These are phyloP conservation scores for Lasioglossum zephyrum DNA, from an alignment of 2,888 invertebrate genomes.

Conservation along the genomic window DNA sequence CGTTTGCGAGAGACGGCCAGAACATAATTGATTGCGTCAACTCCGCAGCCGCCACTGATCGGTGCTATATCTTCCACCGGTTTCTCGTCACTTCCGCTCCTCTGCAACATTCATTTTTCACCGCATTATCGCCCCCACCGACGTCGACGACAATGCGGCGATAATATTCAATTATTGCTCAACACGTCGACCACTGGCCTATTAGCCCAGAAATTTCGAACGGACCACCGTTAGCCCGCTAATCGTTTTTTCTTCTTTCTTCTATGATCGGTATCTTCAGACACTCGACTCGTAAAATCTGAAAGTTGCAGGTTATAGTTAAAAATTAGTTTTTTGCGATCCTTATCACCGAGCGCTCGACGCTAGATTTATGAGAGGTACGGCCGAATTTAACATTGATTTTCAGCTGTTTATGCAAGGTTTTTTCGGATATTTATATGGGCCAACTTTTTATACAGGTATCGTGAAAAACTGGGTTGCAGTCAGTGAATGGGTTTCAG, in stretches of 20 bases:
- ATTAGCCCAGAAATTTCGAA: not conserved
- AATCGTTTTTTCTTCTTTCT: not conserved
- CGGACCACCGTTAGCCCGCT: not conserved
- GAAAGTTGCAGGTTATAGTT: not conserved
- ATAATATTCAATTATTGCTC: slow-evolving; percentile 1
- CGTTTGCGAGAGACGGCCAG: slow-evolving; percentile 56
- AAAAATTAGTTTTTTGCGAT: not conserved
- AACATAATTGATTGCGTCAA: slow-evolving; percentile 62
- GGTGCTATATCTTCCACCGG: slow-evolving; percentile 49
- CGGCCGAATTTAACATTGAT: not conserved
- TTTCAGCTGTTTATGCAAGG: not conserved
- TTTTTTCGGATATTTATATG: not conserved
- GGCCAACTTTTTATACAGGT: not conserved
- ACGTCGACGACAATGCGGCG: not conserved
- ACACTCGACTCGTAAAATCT: not conserved
- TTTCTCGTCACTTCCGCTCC: slow-evolving; percentile 40
- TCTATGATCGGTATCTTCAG: not conserved
- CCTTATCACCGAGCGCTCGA: not conserved
- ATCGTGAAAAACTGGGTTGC: not conserved
- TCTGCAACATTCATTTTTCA: slow-evolving; percentile 44
- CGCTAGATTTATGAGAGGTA: not conserved
- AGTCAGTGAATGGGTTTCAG: not conserved
- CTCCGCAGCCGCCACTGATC: slow-evolving; percentile 44
- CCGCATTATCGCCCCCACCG: not conserved
- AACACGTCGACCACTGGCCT: not conserved